Percentiles rank a stretch among this genome's conserved stretches.
Conservation (phyloP, 37 sponge, comb jelly and placozoan genomes). For the Ianthella basta region DNA sequence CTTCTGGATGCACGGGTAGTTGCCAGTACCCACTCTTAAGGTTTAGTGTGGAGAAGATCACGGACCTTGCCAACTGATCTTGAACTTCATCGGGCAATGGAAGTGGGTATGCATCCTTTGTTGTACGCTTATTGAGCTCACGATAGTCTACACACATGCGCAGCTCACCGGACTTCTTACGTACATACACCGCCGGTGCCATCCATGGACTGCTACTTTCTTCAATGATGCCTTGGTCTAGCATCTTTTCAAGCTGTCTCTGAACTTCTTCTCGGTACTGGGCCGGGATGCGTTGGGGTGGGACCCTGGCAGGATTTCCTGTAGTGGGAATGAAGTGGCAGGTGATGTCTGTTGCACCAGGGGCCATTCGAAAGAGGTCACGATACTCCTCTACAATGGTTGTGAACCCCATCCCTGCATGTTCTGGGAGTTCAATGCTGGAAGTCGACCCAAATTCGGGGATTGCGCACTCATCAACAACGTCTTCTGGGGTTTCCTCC, state of each 20-base stretch:
- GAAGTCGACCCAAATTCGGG: no score
- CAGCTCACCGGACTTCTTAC: conserved; percentile 57
- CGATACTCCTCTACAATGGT: conserved; percentile 21
- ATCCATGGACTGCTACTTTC: conserved; percentile 70
- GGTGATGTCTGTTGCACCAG: conserved; percentile 43
- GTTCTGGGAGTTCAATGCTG: conserved; percentile 29
- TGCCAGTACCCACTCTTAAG: conserved; percentile 73
- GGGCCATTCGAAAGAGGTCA: conserved; percentile 37
- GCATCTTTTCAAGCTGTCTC: conserved; percentile 46
- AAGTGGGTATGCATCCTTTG: conserved; percentile 65
- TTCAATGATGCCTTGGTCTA: conserved; percentile 67
- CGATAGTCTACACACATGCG: conserved; percentile 67
- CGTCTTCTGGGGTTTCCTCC: conserved; percentile 17
- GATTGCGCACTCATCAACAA: no score
- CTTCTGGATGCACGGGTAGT: conserved; percentile 51
- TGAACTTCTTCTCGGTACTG: conserved; percentile 58
- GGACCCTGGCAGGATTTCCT: conserved; percentile 48
- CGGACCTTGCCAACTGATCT: conserved; percentile 51
- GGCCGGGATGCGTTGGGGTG: conserved; percentile 54
- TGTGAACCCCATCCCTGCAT: neutral
- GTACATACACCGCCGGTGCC: conserved; percentile 70
- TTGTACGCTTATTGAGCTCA: conserved; percentile 63
- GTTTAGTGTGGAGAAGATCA: conserved; percentile 56
- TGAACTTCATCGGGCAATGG: conserved; percentile 73
- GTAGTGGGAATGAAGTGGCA: conserved; percentile 42